Conservation (phyloP, 2,113 vertebrate species). For the Elaphurus davidianus region DNA sequence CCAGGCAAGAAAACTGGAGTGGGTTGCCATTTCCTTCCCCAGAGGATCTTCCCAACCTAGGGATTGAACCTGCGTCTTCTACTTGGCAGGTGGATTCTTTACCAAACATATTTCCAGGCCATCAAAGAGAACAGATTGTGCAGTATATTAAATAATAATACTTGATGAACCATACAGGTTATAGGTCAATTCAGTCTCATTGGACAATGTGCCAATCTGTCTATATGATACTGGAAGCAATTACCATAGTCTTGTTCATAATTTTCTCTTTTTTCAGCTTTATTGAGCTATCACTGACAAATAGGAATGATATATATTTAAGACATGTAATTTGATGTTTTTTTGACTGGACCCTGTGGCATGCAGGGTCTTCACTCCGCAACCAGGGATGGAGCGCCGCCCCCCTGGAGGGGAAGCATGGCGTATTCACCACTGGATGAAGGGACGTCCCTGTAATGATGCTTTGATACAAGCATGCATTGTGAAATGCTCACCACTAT, state of each 20-base stretch:
- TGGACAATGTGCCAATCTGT: neutral
- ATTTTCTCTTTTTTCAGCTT: neutral
- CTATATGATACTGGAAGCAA: neutral
- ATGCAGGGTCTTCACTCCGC: neutral
- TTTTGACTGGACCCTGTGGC: neutral
- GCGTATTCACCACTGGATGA: neutral
- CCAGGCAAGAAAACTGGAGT: neutral
- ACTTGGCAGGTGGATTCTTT: neutral
- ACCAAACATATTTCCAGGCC: neutral
- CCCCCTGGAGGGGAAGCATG: neutral
- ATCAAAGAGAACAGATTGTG: neutral
- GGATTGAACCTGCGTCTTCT: neutral
- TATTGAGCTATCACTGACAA: neutral
- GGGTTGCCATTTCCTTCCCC: neutral
- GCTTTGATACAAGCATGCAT: neutral
- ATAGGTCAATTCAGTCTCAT: neutral
- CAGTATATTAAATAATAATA: neutral
- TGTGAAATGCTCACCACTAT: neutral
- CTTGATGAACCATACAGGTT: neutral
- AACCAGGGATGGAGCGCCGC: neutral
- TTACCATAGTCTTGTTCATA: neutral
- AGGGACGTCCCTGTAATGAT: neutral
- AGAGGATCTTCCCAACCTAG: neutral
- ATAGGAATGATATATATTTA: neutral
- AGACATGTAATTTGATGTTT: neutral